phyloP scores from a whole-genome alignment of 2,113 vertebrate species.

The Tenebrosternarchus preto region DNA sequence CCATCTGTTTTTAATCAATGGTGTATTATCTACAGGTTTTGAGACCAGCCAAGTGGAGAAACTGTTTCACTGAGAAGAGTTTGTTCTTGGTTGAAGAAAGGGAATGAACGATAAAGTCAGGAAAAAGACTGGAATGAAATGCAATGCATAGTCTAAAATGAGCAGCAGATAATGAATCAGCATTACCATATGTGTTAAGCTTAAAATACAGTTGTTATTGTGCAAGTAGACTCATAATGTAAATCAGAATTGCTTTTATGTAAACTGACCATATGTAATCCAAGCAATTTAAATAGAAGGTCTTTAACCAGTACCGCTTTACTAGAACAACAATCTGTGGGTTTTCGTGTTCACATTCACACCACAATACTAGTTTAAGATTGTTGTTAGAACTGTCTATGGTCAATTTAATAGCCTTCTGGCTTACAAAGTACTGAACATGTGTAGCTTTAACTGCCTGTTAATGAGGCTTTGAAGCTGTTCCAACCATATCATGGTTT shows the following conservation, averaged over 20 bases:
- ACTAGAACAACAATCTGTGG: too few relatives aligned
- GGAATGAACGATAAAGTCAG: too few relatives aligned
- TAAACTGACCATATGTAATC: too few relatives aligned
- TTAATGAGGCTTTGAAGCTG: not conserved
- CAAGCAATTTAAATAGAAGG: too few relatives aligned
- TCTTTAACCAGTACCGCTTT: too few relatives aligned
- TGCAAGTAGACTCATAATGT: too few relatives aligned
- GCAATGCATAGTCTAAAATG: not conserved
- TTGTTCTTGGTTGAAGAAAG: not conserved
- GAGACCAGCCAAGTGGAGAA: too few relatives aligned
- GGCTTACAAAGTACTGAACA: not conserved
- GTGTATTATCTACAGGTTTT: not conserved
- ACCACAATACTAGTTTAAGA: too few relatives aligned
- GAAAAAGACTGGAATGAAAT: too few relatives aligned
- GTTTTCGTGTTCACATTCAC: too few relatives aligned
- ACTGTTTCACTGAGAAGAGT: too few relatives aligned
- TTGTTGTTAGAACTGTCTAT: not conserved
- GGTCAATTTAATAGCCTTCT: not conserved
- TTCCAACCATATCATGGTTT: not conserved
- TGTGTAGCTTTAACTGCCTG: not conserved
- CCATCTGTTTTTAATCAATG: not conserved
- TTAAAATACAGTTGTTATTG: not conserved
- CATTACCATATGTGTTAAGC: not conserved
- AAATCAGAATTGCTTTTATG: too few relatives aligned
- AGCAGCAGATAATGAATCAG: not conserved